A percentile compares a stretch with the other conserved stretches of the same genome.
phyloP scores from a whole-genome alignment of 2,113 vertebrate genomes.

The Nettapus auritus region DNA sequence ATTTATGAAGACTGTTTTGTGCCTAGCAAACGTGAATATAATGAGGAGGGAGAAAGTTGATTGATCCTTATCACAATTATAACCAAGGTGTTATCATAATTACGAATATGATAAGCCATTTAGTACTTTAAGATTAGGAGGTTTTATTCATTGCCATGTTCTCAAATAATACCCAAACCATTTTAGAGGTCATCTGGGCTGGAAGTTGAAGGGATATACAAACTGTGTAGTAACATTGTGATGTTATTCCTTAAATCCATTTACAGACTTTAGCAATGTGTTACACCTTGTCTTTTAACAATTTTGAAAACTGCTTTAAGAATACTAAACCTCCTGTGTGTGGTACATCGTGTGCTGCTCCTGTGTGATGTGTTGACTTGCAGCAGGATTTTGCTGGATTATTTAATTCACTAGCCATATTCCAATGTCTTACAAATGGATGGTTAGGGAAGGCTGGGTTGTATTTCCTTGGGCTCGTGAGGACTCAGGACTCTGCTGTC shows the following conservation, averaged over 20 bases:
- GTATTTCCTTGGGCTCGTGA: background rate
- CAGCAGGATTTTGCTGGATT: background rate
- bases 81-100: background rate
- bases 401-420: background rate
- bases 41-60: background rate
- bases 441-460: background rate
- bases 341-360: background rate
- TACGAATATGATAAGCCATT: background rate
- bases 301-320: background rate
- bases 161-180: background rate
- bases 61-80: background rate
- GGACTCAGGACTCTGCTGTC: background rate
- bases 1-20: constrained; percentile 51
- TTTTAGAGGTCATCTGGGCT: background rate
- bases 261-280: background rate
- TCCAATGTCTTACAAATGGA: background rate
- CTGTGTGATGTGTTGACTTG: background rate
- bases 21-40: constrained; percentile 33
- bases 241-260: background rate
- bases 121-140: background rate
- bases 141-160: background rate
- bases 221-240: background rate
- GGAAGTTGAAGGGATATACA: background rate
- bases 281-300: background rate
- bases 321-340: background rate